Base-by-base conservation (phyloP, 2,888 invertebrate genomes). In the Tryphoninae sp. region DNA sequence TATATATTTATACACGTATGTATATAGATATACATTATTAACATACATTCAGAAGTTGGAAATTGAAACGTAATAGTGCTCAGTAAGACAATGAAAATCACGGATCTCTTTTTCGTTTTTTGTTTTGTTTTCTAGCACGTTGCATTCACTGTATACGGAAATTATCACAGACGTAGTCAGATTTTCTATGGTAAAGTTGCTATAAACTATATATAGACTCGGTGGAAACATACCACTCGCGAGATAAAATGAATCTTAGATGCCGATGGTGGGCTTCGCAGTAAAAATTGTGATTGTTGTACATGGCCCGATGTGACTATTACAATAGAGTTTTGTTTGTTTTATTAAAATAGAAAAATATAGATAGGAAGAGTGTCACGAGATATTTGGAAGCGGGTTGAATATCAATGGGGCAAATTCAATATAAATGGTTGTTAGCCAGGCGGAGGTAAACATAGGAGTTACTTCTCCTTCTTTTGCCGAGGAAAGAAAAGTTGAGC, bases 101-200 rank as follows among this genome's bases (percentile, higher is more conserved):
- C 19, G 55, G 8, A 8, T 67, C 55, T 9, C 26, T 59, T 23
- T 67, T 67, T 19, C 49, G 49, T 22, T 59, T 65, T 42, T 11
- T 42, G 26, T 33, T 33, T 58, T n/a, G 42, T n/a, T 64, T 53
- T 23, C 55, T 65, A 45, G 49, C 67, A 53, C 67, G 40, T 49
- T 51, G n/a, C 51, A 65, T 69, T 42, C 53, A 69, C 72, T 65
- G 77, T 45, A 68, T 67, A 84, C 68, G 83, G 83, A 85, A 81
- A 85, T 89, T 90, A 90, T 90, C 90, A 90, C 90, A 90, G 90
- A 89, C 83, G 77, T 85, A 88, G 87, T 88, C 80, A 82, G 85
- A 86, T 82, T 85, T 81, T 84, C 51, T 4, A 84, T 65, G 77
- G 85, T 86, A 84, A 88, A 88, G 86, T 88, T 82, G 87, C 85